Percentiles rank a stretch among this genome's conserved stretches.
Evolutionary conservation across 2,113 vertebrate genomes (phyloP).

Genomic region (Climacteris rufus): DNA sequence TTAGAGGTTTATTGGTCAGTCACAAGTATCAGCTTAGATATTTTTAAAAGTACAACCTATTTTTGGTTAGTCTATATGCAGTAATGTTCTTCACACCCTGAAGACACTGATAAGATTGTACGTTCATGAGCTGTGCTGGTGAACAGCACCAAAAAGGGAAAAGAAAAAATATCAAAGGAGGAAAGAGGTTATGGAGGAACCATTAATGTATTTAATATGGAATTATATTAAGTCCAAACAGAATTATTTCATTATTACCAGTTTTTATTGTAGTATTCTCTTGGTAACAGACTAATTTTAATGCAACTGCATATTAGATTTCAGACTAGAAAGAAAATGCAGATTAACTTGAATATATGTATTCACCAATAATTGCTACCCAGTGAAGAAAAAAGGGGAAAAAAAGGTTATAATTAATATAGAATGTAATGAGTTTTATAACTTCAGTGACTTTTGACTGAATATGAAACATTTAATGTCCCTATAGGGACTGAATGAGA

Average conservation of each 20-base stretch:
- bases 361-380: slow-evolving; percentile 8
- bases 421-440: slow-evolving; percentile 43
- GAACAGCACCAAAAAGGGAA: neutral
- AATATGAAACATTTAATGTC: slow-evolving; percentile 26
- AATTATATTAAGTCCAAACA: slow-evolving; percentile 59
- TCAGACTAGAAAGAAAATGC: slow-evolving; percentile 44
- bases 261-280: slow-evolving; percentile 63
- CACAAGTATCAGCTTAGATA: neutral
- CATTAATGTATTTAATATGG: slow-evolving; percentile 43
- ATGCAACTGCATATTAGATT: slow-evolving; percentile 52
- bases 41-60: neutral
- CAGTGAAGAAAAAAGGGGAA: neutral
- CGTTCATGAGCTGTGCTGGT: neutral
- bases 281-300: slow-evolving; percentile 56
- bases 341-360: slow-evolving; percentile 36
- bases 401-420: slow-evolving; percentile 32
- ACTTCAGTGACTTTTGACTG: slow-evolving; percentile 47
- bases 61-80: neutral
- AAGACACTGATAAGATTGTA: neutral
- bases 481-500: slow-evolving; percentile 1
- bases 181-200: neutral
- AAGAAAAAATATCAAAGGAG: neutral
- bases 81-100: neutral
- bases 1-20: neutral
- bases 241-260: slow-evolving; percentile 61